Conservation (phyloP, 1,140 invertebrate genomes). For the Bombus turneri region DNA sequence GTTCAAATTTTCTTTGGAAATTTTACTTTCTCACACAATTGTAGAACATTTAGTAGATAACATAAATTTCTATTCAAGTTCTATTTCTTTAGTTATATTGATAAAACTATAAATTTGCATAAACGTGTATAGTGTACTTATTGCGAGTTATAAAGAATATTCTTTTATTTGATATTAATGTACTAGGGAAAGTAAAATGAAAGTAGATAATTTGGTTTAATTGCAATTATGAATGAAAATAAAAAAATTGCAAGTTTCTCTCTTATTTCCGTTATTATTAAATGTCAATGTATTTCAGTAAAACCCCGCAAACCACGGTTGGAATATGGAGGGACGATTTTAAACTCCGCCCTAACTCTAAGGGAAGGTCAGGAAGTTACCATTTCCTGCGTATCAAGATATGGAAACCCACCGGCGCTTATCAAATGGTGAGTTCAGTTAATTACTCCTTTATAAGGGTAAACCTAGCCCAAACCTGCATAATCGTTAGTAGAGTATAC, state of each 20-base stretch:
- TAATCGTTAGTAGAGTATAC: neutral
- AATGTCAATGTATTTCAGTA: slow-evolving; percentile 83
- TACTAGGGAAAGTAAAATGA: neutral
- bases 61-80: neutral
- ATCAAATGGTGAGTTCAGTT: slow-evolving; percentile 88
- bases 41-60: too few relatives aligned
- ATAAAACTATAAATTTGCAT: neutral
- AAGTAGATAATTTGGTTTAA: neutral
- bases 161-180: neutral
- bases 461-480: neutral
- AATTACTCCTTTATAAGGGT: slow-evolving; percentile 5
- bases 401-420: slow-evolving; percentile 92
- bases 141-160: neutral
- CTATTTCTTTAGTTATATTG: neutral
- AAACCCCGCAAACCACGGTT: slow-evolving; percentile 91
- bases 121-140: neutral
- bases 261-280: neutral
- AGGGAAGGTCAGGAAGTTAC: slow-evolving; percentile 88
- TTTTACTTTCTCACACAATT: too few relatives aligned
- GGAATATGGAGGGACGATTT: slow-evolving; percentile 87
- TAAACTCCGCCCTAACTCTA: slow-evolving; percentile 86
- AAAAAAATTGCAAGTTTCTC: neutral
- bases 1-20: too few relatives aligned
- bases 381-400: slow-evolving; percentile 92
- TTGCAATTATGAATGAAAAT: neutral